These are phyloP conservation scores for Helostoma temminkii DNA, from an alignment of 2,797 vertebrate species.

Conservation along the genomic window DNA sequence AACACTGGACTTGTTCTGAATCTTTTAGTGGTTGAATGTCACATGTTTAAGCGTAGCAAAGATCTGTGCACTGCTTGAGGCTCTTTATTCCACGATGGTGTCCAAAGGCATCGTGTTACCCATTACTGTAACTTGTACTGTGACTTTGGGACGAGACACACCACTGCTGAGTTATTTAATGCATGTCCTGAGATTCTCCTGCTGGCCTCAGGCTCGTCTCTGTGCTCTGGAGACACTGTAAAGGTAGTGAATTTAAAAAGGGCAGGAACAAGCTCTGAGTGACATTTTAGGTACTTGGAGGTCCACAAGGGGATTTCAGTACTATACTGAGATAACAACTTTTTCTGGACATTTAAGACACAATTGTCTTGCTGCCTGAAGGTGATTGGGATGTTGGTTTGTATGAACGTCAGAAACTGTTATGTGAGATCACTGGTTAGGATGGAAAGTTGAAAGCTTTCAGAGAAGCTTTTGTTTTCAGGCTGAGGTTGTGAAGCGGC, in stretches of 20 bases:
- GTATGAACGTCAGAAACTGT: constrained; percentile 42
- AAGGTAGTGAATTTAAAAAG: constrained; percentile 36
- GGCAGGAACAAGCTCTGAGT: constrained; percentile 38
- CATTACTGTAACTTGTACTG: constrained; percentile 40
- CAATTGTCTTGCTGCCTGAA: constrained; percentile 35
- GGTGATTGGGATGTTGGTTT: constrained; percentile 40
- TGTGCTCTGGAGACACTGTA: constrained; percentile 31
- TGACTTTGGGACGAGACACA: constrained; percentile 36
- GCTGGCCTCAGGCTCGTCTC: constrained; percentile 27
- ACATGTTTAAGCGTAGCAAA: not conserved
- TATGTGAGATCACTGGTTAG: constrained; percentile 30
- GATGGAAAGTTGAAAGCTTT: constrained; percentile 42
- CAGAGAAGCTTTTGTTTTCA: constrained; percentile 28
- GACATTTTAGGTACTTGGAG: constrained; percentile 48
- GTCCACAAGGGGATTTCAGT: constrained; percentile 33
- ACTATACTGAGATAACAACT: constrained; percentile 53
- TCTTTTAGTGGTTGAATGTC: constrained; percentile 24
- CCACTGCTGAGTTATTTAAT: constrained; percentile 40
- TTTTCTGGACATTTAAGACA: constrained; percentile 38
- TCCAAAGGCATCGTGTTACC: constrained; percentile 45
- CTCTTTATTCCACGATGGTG: constrained; percentile 37
- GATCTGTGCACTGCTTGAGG: constrained; percentile 19
- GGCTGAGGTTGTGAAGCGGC: constrained; percentile 28
- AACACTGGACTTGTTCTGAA: constrained; percentile 6
- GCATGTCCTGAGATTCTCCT: constrained; percentile 45